Evolutionary conservation across 2,113 vertebrate species (phyloP), one percentile per base, ranked within the genome.

Genomic region (Phylloscopus trochilus): DNA sequence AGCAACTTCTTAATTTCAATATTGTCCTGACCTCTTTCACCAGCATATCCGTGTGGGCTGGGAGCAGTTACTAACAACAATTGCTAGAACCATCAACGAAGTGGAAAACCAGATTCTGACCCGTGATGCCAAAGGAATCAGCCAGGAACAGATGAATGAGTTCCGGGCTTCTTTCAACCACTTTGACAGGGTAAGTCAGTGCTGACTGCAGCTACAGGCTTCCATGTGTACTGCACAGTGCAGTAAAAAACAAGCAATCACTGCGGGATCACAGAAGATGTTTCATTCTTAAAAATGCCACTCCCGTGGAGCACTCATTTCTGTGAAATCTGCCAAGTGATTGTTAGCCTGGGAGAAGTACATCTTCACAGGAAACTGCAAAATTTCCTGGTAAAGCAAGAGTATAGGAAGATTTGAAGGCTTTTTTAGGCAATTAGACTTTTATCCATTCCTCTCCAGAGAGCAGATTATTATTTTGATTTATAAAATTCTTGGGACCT

Each of bases 81-180:
- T 99, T 72, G 99, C 99, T 93, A 98, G 99, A 95, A 99, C 99
- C 95, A 99, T 99, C 98, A 99, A 99, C 0, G 99, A 99, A 89
- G 99, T 99, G 79, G 99, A 99, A 98, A 99, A 99, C 97, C 99
- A 99, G 98, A 98, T 99, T 96, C 97, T 99, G 96, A 99, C 99
- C 44, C 98, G 99, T n/a, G 99, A 99, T 73, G 99, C 99, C 97
- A 99, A 99, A 95, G 99, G 99, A 98, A 99, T 99, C 97, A 99
- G 98, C 98, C 99, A 99, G 97, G 99, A 99, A 47, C 99, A 99
- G 97, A 99, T 99, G 98, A 99, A 99, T 6, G 99, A 99, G 97
- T 99, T 99, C 98, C 98, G 99, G 79, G 99, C 99, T 94, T 99
- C 99, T 89, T 99, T 99, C 98, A 99, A 99, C 96, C 99, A 99